Percentiles rank a stretch among this genome's conserved stretches.
Evolutionary conservation across 2,797 vertebrate species (phyloP).

Genomic region (Pseudomugil gertrudae): DNA sequence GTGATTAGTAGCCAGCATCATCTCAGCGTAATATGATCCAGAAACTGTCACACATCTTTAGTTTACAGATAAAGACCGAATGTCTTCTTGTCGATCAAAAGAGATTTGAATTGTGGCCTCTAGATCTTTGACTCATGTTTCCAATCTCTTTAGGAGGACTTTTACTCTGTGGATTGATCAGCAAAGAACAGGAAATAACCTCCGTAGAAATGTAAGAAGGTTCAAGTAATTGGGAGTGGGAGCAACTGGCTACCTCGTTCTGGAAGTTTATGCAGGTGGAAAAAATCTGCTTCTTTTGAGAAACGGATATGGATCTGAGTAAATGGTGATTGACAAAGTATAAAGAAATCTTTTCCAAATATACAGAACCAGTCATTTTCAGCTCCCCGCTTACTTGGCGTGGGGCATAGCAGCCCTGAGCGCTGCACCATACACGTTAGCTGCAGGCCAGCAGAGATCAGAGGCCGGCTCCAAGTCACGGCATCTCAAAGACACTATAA

Average conservation of each 20-base stretch:
- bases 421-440: slow-evolving; percentile 16
- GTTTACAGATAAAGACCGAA: slow-evolving; percentile 25
- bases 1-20: slow-evolving; percentile 35
- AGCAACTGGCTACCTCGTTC: slow-evolving; percentile 36
- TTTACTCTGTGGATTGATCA: slow-evolving; percentile 27
- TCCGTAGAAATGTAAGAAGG: slow-evolving; percentile 26
- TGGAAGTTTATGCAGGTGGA: slow-evolving; percentile 59
- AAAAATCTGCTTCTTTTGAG: slow-evolving; percentile 13
- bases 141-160: slow-evolving; percentile 31
- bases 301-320: slow-evolving; percentile 31
- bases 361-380: slow-evolving; percentile 44
- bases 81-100: slow-evolving; percentile 21
- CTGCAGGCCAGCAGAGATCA: slow-evolving; percentile 28
- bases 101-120: slow-evolving; percentile 8
- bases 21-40: slow-evolving; percentile 42
- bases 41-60: not conserved
- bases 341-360: slow-evolving; percentile 56
- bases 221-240: slow-evolving; percentile 18
- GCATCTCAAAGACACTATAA: slow-evolving; percentile 49
- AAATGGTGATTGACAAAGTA: slow-evolving; percentile 32
- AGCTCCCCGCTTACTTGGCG: slow-evolving; percentile 31
- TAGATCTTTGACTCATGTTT: slow-evolving; percentile 23
- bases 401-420: slow-evolving; percentile 23
- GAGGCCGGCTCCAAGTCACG: slow-evolving; percentile 50
- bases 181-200: slow-evolving; percentile 41